These are phyloP conservation scores for Procavia capensis DNA, from an alignment of 2,113 vertebrate genomes.

Conservation along the genomic window DNA sequence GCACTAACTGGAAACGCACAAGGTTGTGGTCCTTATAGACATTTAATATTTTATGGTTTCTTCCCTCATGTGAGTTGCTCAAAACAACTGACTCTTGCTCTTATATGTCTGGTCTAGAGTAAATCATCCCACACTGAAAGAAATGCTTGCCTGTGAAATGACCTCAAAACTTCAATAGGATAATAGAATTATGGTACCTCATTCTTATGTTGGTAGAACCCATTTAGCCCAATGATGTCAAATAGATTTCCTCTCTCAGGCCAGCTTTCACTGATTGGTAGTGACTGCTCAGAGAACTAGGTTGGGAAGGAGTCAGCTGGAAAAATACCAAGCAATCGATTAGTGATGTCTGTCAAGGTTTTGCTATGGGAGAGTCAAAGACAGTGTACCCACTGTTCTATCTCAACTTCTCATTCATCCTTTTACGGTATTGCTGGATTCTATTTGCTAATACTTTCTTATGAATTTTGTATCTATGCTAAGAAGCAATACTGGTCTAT, in stretches of 20 bases:
- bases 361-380: neutral
- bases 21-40: neutral
- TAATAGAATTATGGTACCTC: conserved; percentile 22
- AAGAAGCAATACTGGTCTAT: neutral
- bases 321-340: neutral
- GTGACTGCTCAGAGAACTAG: neutral
- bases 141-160: conserved; percentile 3
- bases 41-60: conserved; percentile 45
- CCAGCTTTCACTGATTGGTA: conserved; percentile 12
- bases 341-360: conserved; percentile 45
- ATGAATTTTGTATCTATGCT: conserved; percentile 7
- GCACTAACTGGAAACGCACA: neutral
- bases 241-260: conserved; percentile 51
- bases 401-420: neutral
- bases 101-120: neutral
- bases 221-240: conserved; percentile 41
- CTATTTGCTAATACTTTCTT: neutral
- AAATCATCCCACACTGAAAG: neutral
- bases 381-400: neutral
- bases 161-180: conserved; percentile 15
- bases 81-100: conserved; percentile 20
- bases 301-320: conserved; percentile 29
- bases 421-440: conserved; percentile 7
- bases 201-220: neutral
- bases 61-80: neutral